phyloP scores from a whole-genome alignment of 2,797 vertebrate genomes.

The Sciurus vulgaris region DNA sequence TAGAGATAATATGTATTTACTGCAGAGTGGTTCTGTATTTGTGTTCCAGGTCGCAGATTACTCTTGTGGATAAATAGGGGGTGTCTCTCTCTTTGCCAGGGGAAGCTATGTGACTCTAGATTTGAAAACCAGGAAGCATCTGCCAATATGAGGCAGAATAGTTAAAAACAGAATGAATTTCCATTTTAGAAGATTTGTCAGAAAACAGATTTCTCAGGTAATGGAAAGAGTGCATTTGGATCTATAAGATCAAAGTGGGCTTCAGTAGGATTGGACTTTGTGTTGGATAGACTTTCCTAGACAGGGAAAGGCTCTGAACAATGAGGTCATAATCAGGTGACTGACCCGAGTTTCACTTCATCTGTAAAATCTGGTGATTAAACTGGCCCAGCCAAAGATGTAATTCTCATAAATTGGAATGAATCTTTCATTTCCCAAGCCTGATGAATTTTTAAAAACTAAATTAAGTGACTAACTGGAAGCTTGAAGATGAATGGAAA shows the following conservation, averaged over 20 bases:
- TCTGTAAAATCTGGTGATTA: constrained; percentile 58
- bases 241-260: constrained; percentile 29
- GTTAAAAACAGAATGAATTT: constrained; percentile 60
- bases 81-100: neutral
- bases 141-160: constrained; percentile 5
- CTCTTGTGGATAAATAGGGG: neutral
- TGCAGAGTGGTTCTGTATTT: neutral
- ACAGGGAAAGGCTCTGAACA: neutral
- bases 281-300: neutral
- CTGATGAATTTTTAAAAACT: constrained; percentile 64
- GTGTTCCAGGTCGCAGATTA: constrained; percentile 20
- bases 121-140: constrained; percentile 49
- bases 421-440: constrained; percentile 50
- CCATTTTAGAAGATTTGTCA: constrained; percentile 49
- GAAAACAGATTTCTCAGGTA: constrained; percentile 49
- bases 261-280: neutral
- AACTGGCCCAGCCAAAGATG: constrained; percentile 32
- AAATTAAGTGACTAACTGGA: constrained; percentile 56
- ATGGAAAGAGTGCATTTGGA: constrained; percentile 53
- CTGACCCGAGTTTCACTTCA: neutral
- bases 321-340: constrained; percentile 25
- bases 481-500: constrained; percentile 60
- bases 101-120: constrained; percentile 19
- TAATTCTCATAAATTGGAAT: constrained; percentile 50
- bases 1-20: constrained; percentile 14